Evolutionary conservation across 2,888 invertebrate genomes (phyloP).

Genomic region (Ischnura elegans): DNA sequence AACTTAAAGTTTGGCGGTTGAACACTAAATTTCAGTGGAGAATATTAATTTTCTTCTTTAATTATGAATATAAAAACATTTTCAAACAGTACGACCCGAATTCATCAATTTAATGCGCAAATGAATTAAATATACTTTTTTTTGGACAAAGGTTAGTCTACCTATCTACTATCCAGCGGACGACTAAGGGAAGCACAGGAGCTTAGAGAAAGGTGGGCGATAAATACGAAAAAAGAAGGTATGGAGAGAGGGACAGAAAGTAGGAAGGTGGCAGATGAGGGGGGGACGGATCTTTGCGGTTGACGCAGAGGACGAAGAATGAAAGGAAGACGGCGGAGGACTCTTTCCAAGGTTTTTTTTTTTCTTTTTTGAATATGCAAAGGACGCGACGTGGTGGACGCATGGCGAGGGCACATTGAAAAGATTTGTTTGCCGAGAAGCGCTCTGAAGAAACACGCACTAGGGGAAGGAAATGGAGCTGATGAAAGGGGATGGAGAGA

Average conservation of each 20-base stretch:
- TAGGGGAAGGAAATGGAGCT: constrained; percentile 38
- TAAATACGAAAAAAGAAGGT: neutral
- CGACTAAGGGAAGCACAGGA: no score
- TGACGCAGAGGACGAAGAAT: neutral
- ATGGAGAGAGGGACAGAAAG: no score
- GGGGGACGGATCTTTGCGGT: neutral
- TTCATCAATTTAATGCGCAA: no score
- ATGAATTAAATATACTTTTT: no score
- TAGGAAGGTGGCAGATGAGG: neutral
- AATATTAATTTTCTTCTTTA: no score
- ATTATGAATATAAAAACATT: no score
- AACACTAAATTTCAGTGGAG: no score
- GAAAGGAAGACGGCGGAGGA: neutral
- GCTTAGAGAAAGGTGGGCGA: neutral
- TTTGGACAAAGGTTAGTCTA: no score
- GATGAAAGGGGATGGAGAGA: neutral
- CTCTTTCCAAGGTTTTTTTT: constrained; percentile 7
- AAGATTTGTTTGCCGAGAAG: neutral
- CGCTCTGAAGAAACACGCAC: constrained; percentile 12
- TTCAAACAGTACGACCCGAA: no score
- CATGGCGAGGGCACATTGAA: neutral
- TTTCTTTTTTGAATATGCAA: neutral
- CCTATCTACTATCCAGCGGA: no score
- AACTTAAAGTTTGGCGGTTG: no score
- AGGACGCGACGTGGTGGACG: neutral